These are phyloP conservation scores for Pygocentrus nattereri DNA, from an alignment of 2,797 vertebrate genomes.

Conservation along the genomic window DNA sequence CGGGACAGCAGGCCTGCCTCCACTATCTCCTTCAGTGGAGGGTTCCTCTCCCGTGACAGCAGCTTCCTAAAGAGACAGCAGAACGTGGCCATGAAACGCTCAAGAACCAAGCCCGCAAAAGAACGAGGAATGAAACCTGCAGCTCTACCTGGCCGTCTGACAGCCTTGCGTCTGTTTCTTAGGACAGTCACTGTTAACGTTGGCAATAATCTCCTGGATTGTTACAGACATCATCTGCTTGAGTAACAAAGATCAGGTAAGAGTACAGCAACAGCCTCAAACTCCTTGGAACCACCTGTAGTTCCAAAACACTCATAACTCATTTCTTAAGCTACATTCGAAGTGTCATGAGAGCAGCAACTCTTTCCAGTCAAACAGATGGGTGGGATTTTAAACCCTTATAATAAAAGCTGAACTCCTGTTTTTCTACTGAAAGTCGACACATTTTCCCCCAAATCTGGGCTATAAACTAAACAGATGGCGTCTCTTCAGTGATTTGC, in stretches of 20 bases:
- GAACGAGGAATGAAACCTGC: conserved; percentile 53
- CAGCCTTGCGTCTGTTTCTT: conserved; percentile 81
- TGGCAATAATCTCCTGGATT: conserved; percentile 81
- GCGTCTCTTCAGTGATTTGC: no score
- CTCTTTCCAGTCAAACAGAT: no score
- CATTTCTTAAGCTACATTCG: no score
- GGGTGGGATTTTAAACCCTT: no score
- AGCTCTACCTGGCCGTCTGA: conserved; percentile 84
- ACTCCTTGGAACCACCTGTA: no score
- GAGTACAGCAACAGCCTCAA: neutral
- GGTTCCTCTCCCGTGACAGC: conserved; percentile 84
- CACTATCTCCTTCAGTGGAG: conserved; percentile 84
- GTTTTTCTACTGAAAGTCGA: no score
- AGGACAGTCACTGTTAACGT: conserved; percentile 72
- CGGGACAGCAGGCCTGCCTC: conserved; percentile 83
- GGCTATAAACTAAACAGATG: no score
- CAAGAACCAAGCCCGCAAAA: neutral
- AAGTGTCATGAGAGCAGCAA: no score
- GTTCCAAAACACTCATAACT: no score
- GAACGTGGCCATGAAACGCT: neutral
- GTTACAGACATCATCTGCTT: conserved; percentile 63
- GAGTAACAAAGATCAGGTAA: neutral
- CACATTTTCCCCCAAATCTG: no score
- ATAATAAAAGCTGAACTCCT: no score
- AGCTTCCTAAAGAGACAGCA: conserved; percentile 77